These are phyloP conservation scores for Malacoraja senta DNA, from an alignment of 2,797 vertebrate genomes.

Conservation along the genomic window DNA sequence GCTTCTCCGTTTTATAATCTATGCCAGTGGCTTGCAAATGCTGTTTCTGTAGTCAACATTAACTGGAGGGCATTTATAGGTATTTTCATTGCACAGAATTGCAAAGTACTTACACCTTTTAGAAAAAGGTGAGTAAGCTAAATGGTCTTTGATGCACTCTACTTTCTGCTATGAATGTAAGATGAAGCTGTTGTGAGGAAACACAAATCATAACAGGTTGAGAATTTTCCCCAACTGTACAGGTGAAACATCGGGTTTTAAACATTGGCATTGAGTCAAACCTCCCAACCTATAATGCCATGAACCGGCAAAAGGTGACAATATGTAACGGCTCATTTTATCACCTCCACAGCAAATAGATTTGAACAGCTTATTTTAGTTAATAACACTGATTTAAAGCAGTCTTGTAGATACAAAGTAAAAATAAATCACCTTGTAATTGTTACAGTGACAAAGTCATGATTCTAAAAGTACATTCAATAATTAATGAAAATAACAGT, in stretches of 20 bases:
- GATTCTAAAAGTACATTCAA: neutral
- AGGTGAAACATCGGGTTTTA: neutral
- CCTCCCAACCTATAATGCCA: neutral
- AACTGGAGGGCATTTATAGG: neutral
- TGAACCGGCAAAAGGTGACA: too few species aligned
- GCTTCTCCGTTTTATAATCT: neutral
- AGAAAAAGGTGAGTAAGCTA: too few species aligned
- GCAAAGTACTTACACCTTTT: neutral
- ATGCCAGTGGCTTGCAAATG: neutral
- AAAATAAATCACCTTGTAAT: neutral
- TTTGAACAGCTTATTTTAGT: neutral
- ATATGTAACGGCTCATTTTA: neutral
- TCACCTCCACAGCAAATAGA: neutral
- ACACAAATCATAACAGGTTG: neutral
- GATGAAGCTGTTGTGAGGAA: neutral
- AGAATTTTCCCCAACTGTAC: neutral
- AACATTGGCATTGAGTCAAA: neutral
- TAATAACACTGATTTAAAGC: neutral
- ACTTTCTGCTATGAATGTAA: neutral
- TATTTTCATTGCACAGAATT: neutral
- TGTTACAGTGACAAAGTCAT: neutral
- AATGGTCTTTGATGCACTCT: neutral
- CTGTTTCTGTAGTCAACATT: neutral
- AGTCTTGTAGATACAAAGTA: neutral
- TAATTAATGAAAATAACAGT: neutral